Evolutionary conservation across 1,140 invertebrate genomes (phyloP), one percentile per base, ranked within the genome.

Genomic region (Phenacoccus solenopsis): DNA sequence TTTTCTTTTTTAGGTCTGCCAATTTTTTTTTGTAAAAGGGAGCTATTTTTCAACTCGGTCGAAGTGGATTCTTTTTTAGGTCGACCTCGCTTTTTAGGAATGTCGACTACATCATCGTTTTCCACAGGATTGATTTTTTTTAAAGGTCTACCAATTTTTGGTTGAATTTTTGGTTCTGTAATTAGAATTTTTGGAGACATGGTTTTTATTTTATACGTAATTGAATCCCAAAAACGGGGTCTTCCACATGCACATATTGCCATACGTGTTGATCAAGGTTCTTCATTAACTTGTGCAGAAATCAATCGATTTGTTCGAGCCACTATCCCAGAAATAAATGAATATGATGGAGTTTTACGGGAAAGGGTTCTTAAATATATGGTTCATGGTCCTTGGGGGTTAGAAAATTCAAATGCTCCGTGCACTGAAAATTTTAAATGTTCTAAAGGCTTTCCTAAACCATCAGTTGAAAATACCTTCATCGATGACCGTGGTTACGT

Each of bases 171-270:
- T n/a, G n/a, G n/a, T n/a, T n/a, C n/a, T n/a, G n/a, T n/a, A n/a
- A n/a, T n/a, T n/a, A 27, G n/a, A 70, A 38, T 70, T 16, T 61
- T 69, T 28, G 68, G 71, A 20, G 20, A 20, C 16, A 21, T 70
- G 9, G 12, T 64, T 57, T 67, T 7, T 28, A 73, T 74, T 67
- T 76, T 80, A 76, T 78, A 78, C 72, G 73, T 75, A 27, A 74
- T 79, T 59, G 78, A 82, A 75, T 81, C 75, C 72, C 80, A 82
- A 74, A 82, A 82, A 76, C 12, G 69, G 28, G 59, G 69, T 1
- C 25, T 70, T 3, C 59, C 69, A 16, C 69, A 70, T 70, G 59
- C 59, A 2, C 59, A 70, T 32, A 70, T 70, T 2, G 22, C 49
- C 5, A 25, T 70, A 21, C 20, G 32, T 20, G 35, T 70, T 20